phyloP scores from a whole-genome alignment of 2,113 vertebrate species.

The Gobio gobio region DNA sequence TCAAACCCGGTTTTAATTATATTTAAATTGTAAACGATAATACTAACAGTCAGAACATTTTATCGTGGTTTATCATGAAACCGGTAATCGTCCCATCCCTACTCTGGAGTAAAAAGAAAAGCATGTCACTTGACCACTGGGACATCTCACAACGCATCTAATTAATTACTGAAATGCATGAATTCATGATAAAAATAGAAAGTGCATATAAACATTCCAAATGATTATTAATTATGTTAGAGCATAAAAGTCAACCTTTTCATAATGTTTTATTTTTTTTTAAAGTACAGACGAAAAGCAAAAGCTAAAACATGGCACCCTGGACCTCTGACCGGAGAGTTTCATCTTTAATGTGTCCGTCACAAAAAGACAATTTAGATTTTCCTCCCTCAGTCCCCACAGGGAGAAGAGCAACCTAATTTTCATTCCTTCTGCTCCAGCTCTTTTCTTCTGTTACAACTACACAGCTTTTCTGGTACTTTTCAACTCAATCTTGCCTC shows the following conservation, averaged over 20 bases:
- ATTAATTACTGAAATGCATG: conserved; percentile 1
- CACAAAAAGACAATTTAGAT: conserved; percentile 47
- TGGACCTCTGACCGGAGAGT: conserved; percentile 39
- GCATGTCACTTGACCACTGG: conserved; percentile 3
- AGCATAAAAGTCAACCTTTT: too few species aligned
- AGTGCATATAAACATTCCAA: neutral
- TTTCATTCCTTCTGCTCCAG: conserved; percentile 43
- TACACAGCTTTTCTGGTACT: conserved; percentile 24
- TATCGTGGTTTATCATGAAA: too few species aligned
- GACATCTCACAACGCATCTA: conserved; percentile 9
- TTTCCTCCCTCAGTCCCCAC: conserved; percentile 6
- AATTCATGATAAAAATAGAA: conserved; percentile 7
- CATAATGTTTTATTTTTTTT: too few species aligned
- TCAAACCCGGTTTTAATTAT: too few species aligned
- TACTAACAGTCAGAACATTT: too few species aligned
- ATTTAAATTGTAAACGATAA: too few species aligned
- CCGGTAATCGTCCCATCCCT: too few species aligned
- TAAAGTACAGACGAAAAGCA: too few species aligned
- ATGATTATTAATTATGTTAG: conserved; percentile 13
- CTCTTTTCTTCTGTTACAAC: conserved; percentile 26
- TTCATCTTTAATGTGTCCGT: conserved; percentile 39
- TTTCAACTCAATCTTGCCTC: conserved; percentile 44
- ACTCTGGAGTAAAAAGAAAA: conserved; percentile 18
- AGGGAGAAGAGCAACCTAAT: conserved; percentile 27
- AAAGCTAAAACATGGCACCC: neutral